Evolutionary conservation across 2,888 invertebrate species (phyloP).

Genomic region (Pocota personata): DNA sequence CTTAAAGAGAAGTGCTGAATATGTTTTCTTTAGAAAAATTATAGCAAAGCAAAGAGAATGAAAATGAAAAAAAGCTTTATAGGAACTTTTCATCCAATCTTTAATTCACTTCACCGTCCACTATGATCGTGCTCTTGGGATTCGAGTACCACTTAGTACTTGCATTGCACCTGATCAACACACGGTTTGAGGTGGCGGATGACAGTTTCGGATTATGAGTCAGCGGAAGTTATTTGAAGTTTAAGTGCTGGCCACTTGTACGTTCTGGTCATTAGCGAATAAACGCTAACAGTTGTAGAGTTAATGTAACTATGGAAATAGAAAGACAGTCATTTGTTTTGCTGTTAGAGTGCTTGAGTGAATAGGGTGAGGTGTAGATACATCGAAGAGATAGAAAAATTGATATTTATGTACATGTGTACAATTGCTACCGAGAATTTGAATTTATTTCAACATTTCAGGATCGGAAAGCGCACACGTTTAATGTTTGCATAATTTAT

Average conservation of each 20-base stretch:
- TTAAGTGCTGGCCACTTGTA: slow-evolving; percentile 12
- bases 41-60: slow-evolving; percentile 54
- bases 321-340: slow-evolving; percentile 37
- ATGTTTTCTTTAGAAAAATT: slow-evolving; percentile 48
- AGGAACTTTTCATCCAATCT: slow-evolving; percentile 54
- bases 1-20: slow-evolving; percentile 58
- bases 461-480: slow-evolving; percentile 16
- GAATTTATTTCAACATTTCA: slow-evolving; percentile 23
- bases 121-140: slow-evolving; percentile 1
- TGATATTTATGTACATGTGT: slow-evolving; percentile 6
- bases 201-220: neutral
- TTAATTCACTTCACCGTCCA: neutral
- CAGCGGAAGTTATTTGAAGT: slow-evolving; percentile 13
- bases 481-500: slow-evolving; percentile 41
- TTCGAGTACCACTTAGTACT: slow-evolving; percentile 18
- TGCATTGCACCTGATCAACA: slow-evolving; percentile 57
- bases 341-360: slow-evolving; percentile 28
- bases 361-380: slow-evolving; percentile 21
- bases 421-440: neutral
- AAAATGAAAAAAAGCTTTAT: slow-evolving; percentile 62
- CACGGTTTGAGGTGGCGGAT: neutral
- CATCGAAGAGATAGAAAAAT: slow-evolving; percentile 3
- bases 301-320: slow-evolving; percentile 34
- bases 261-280: slow-evolving; percentile 32
- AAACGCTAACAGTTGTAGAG: slow-evolving; percentile 31